Evolutionary conservation across 2,888 invertebrate genomes (phyloP), one percentile per base, ranked within the genome.

Genomic region (Rhyacophila evoluta): DNA sequence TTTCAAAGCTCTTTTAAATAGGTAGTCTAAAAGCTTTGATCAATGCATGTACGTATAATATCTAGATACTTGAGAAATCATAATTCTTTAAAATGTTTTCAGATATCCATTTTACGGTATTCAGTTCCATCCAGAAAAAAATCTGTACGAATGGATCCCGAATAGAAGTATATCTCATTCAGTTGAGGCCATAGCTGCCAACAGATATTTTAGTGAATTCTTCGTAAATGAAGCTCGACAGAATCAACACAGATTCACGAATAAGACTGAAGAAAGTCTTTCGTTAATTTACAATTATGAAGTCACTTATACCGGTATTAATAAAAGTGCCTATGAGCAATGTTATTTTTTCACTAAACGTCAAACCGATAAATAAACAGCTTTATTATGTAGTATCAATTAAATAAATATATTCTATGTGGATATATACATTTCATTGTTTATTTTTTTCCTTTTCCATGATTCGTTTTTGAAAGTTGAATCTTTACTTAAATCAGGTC

Each of bases 61-160:
- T n/a, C n/a, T n/a, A n/a, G n/a, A n/a, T n/a, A n/a, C n/a, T n/a
- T n/a, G n/a, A n/a, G n/a, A n/a, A n/a, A n/a, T n/a, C n/a, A n/a
- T n/a, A 15, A 27, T 0, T 12, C n/a, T 19, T 27, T 69, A 12
- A 69, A 70, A 55, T 8, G 38, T 73, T 84, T 84, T 5, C 85
- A 91, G 90, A 68, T 93, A 91, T 84, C 98, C 98, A 6, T 93
- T 97, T 85, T 98, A 94, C 86, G 97, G 94, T 0, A 89, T 94
- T 0, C 97, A 97, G 86, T 98, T 96, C 87, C 98, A 98, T 85
- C 97, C 98, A 0, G 98, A 98, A 86, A 97, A 97, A 85, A 93
- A 92, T 84, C 87, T 92, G 0, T 98, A 93, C 84, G 96, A 97
- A 86, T 97, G 94, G 94, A 91, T 90, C 74, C 83, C 84, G 27